phyloP scores from a whole-genome alignment of 2,113 vertebrate genomes.

The zebrafish (Danio rerio) region GRCz12tu NC_133194.1:43789501-43790000 shows the following conservation, averaged over 20 bases:
- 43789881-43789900: no score
- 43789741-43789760: no score
- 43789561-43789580: slow-evolving; percentile 88
- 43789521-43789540: slow-evolving; percentile 90
- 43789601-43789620: slow-evolving; percentile 84
- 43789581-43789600: slow-evolving; percentile 87
- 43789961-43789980: not conserved
- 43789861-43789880: no score
- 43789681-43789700: no score
- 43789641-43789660: no score
- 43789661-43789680: no score
- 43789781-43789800: no score
- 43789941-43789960: not conserved
- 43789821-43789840: no score
- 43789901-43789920: not conserved
- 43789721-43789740: no score
- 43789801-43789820: no score
- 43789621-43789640: not conserved
- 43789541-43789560: slow-evolving; percentile 91
- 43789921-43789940: not conserved
- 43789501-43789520: slow-evolving; percentile 89
- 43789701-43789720: not conserved
- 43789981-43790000: not conserved
- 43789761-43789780: no score
- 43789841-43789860: no score